Percentiles rank a stretch among this genome's conserved stretches.
These are phyloP conservation scores for Calcarius lapponicus DNA, from an alignment of 2,797 vertebrate species.

Conservation along the genomic window DNA sequence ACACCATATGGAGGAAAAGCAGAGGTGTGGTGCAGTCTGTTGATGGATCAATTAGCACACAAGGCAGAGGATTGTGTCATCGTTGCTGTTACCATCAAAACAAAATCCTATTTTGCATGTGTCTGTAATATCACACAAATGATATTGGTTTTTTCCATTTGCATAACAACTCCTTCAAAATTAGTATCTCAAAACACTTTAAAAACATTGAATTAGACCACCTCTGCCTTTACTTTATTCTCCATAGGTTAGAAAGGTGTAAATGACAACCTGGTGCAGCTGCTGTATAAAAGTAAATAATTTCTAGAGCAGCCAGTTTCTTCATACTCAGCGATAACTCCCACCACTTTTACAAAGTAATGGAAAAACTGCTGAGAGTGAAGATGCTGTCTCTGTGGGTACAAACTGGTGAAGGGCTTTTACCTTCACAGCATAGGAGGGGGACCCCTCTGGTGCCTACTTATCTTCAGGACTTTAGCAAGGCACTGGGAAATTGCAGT, in stretches of 20 bases:
- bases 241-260: not conserved
- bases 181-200: not conserved
- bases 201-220: not conserved
- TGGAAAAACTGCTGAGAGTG: slow-evolving; percentile 51
- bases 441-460: slow-evolving; percentile 21
- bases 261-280: slow-evolving; percentile 49
- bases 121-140: not conserved
- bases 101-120: slow-evolving; percentile 54
- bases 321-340: slow-evolving; percentile 57
- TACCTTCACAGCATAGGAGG: not conserved
- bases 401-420: slow-evolving; percentile 44
- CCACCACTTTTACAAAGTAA: slow-evolving; percentile 27
- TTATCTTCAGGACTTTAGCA: slow-evolving; percentile 41
- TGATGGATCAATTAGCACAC: slow-evolving; percentile 58
- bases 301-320: slow-evolving; percentile 41
- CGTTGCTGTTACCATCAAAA: slow-evolving; percentile 8
- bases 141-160: not conserved
- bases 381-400: slow-evolving; percentile 62
- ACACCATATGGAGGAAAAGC: slow-evolving; percentile 53
- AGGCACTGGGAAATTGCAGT: not conserved
- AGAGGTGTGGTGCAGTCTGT: slow-evolving; percentile 56
- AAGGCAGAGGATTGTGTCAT: slow-evolving; percentile 33
- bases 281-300: slow-evolving; percentile 4
- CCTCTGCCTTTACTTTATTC: not conserved
- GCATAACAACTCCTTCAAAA: not conserved